Conservation (phyloP, 2,888 invertebrate species). For the Drosophila nigritarsus region DNA sequence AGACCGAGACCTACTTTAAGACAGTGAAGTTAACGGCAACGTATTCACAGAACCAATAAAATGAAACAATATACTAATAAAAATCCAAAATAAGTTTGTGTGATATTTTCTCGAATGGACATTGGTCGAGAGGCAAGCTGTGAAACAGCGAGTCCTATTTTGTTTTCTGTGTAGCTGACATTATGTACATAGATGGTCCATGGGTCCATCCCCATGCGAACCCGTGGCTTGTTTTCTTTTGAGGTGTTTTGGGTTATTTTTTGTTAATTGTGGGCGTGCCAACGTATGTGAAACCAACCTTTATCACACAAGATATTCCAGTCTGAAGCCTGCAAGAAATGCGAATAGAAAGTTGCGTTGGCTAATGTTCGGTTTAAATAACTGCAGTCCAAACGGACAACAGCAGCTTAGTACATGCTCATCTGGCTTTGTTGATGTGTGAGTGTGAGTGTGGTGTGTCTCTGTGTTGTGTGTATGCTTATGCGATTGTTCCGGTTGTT, state of each 20-base stretch:
- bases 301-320: conserved; percentile 84
- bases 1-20: conserved; percentile 26
- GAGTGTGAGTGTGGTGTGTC: conserved; percentile 16
- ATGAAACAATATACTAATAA: background rate
- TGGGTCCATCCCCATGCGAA: conserved; percentile 2
- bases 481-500: conserved; percentile 37
- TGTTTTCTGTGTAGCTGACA: conserved; percentile 10
- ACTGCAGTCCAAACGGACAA: conserved; percentile 52
- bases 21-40: conserved; percentile 1
- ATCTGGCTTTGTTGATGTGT: conserved; percentile 41
- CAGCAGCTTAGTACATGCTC: conserved; percentile 61
- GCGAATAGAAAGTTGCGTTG: conserved; percentile 74
- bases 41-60: background rate
- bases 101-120: background rate
- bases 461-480: conserved; percentile 15
- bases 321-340: conserved; percentile 83
- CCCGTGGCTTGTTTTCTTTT: background rate
- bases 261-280: conserved; percentile 43
- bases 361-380: conserved; percentile 60
- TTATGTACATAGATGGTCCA: conserved; percentile 2
- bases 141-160: conserved; percentile 18
- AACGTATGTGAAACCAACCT: conserved; percentile 78
- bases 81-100: background rate
- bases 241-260: background rate
- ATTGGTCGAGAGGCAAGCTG: background rate